phyloP scores from a whole-genome alignment of 2,888 invertebrate species.

The Junonia oenone region DNA sequence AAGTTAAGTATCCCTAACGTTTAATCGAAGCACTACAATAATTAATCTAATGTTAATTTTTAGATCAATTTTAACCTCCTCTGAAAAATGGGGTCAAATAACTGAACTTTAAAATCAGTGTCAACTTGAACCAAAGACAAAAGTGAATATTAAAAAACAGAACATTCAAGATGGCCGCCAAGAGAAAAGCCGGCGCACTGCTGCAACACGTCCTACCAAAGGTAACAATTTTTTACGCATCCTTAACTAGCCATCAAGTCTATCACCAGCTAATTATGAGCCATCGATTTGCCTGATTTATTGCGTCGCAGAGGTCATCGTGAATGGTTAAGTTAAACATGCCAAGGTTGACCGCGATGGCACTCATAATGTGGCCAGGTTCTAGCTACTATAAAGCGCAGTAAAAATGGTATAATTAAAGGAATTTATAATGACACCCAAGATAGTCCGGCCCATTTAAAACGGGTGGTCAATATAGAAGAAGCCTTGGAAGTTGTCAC shows the following conservation, averaged over 20 bases:
- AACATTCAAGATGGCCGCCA: slow-evolving; percentile 82
- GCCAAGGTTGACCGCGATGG: slow-evolving; percentile 28
- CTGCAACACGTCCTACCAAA: slow-evolving; percentile 83
- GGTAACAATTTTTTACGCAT: slow-evolving; percentile 55
- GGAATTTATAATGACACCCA: slow-evolving; percentile 64
- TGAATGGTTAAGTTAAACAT: slow-evolving; percentile 26
- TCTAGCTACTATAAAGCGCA: slow-evolving; percentile 47
- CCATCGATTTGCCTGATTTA: slow-evolving; percentile 14
- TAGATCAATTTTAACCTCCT: slow-evolving; percentile 2
- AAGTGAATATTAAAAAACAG: slow-evolving; percentile 54
- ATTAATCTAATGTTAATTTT: neutral
- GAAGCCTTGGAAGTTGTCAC: slow-evolving; percentile 27
- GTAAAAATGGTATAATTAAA: slow-evolving; percentile 71
- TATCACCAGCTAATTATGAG: slow-evolving; percentile 34
- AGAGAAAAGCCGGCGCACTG: slow-evolving; percentile 86
- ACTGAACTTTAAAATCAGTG: slow-evolving; percentile 44
- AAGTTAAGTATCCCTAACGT: too few relatives aligned
- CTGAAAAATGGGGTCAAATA: slow-evolving; percentile 51
- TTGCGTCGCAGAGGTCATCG: slow-evolving; percentile 18
- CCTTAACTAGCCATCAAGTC: slow-evolving; percentile 24
- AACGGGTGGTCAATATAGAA: slow-evolving; percentile 35
- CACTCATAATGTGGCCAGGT: slow-evolving; percentile 41
- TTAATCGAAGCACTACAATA: slow-evolving; percentile 10
- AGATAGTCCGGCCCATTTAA: slow-evolving; percentile 22
- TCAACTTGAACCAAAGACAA: slow-evolving; percentile 57